Evolutionary conservation across 2,888 invertebrate genomes (phyloP).

Genomic region (Capitulum mitella): DNA sequence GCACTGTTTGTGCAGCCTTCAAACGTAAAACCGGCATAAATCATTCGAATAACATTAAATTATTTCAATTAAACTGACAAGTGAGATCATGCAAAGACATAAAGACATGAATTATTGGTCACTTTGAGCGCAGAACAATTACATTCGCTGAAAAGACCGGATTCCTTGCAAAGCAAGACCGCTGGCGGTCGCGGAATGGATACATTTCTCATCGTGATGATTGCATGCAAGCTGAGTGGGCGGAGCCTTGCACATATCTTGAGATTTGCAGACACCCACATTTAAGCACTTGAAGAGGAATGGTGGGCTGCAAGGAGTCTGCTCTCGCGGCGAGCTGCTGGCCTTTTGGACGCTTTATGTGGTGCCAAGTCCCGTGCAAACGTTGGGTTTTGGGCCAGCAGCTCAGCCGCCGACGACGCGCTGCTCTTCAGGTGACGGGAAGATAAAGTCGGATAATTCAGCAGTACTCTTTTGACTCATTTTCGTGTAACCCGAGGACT

Average conservation of each 20-base stretch:
- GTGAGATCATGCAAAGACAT: constrained; percentile 25
- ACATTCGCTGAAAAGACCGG: constrained; percentile 25
- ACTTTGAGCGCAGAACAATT: constrained; percentile 9
- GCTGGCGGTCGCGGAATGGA: constrained; percentile 8
- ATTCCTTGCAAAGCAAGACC: neutral
- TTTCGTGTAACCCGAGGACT: too few relatives aligned
- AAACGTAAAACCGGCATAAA: constrained; percentile 22
- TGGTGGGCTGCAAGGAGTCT: neutral
- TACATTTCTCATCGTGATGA: constrained; percentile 22
- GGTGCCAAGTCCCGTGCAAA: neutral
- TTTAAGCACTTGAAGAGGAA: neutral
- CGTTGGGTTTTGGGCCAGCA: too few relatives aligned
- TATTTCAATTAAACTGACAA: constrained; percentile 25
- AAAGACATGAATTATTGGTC: constrained; percentile 22
- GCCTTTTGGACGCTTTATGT: neutral
- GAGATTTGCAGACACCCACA: constrained; percentile 7
- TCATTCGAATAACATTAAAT: constrained; percentile 24
- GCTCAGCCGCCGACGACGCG: too few relatives aligned
- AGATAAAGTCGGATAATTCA: too few relatives aligned
- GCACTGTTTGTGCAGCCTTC: constrained; percentile 2
- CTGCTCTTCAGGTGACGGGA: too few relatives aligned
- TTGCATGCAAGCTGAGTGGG: neutral
- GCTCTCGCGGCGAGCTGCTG: neutral
- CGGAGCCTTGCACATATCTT: neutral
- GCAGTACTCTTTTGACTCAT: too few relatives aligned